phyloP scores from a whole-genome alignment of 2,797 vertebrate genomes.

The Enteromius radiatus region DNA sequence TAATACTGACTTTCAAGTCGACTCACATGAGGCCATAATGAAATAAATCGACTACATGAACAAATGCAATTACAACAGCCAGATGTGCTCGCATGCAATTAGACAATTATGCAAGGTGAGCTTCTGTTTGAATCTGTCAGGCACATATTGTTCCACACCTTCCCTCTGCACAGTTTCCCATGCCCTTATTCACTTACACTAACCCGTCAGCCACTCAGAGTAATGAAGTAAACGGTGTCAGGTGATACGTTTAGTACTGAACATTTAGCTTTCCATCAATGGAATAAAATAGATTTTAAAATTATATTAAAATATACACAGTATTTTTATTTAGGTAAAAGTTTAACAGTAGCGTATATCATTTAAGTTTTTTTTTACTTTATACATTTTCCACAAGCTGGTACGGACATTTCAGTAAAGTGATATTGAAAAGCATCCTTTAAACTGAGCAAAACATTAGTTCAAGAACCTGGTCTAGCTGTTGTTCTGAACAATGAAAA shows the following conservation, averaged over 20 bases:
- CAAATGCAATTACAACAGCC: constrained; percentile 55
- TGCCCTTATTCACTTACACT: background rate
- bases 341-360: background rate
- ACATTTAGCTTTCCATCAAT: background rate
- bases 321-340: background rate
- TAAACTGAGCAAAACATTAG: background rate
- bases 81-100: constrained; percentile 55
- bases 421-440: background rate
- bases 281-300: background rate
- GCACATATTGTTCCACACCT: constrained; percentile 42
- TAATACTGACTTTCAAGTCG: constrained; percentile 28
- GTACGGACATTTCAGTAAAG: background rate
- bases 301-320: background rate
- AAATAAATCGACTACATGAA: constrained; percentile 56
- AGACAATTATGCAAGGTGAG: constrained; percentile 58
- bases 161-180: background rate
- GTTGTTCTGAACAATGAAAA: background rate
- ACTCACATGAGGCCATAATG: constrained; percentile 50
- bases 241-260: background rate
- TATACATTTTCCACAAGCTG: background rate
- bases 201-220: constrained; percentile 20
- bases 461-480: background rate
- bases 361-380: background rate
- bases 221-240: background rate
- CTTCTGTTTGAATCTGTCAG: constrained; percentile 53